Evolutionary conservation across 2,888 invertebrate species (phyloP).

Genomic region (Neoitamus cyanurus): DNA sequence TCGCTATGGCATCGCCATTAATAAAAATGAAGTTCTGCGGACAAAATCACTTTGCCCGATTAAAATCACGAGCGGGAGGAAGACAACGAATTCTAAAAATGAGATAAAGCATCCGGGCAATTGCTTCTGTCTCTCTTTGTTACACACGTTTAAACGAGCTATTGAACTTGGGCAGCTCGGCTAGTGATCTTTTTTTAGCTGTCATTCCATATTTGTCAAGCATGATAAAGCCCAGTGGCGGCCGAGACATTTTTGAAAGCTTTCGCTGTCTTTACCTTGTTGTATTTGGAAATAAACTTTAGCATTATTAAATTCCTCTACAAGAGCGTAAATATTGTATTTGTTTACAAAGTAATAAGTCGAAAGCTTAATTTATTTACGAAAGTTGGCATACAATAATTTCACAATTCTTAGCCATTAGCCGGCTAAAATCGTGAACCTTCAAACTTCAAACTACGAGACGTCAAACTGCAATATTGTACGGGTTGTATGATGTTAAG

Average conservation of each 20-base stretch:
- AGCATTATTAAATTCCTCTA: no score
- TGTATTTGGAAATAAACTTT: no score
- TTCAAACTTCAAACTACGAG: background rate
- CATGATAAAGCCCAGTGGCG: background rate
- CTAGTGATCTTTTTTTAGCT: background rate
- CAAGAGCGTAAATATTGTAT: no score
- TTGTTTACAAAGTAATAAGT: no score
- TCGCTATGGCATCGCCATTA: slow-evolving; percentile 59
- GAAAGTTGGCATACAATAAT: no score
- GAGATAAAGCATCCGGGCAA: background rate
- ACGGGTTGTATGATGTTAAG: background rate
- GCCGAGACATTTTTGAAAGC: background rate
- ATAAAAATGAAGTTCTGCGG: slow-evolving; percentile 53
- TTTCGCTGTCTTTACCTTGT: no score
- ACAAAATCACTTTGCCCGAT: slow-evolving; percentile 9
- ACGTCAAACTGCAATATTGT: background rate
- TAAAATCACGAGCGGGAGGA: background rate
- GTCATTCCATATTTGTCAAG: background rate
- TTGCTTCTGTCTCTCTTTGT: background rate
- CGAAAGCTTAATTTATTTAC: no score
- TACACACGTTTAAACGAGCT: background rate
- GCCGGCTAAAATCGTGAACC: background rate
- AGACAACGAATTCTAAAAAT: background rate
- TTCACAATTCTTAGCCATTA: background rate
- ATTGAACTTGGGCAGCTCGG: background rate